Evolutionary conservation across 2,888 invertebrate genomes (phyloP).

Genomic region (Mythimna lalbum): DNA sequence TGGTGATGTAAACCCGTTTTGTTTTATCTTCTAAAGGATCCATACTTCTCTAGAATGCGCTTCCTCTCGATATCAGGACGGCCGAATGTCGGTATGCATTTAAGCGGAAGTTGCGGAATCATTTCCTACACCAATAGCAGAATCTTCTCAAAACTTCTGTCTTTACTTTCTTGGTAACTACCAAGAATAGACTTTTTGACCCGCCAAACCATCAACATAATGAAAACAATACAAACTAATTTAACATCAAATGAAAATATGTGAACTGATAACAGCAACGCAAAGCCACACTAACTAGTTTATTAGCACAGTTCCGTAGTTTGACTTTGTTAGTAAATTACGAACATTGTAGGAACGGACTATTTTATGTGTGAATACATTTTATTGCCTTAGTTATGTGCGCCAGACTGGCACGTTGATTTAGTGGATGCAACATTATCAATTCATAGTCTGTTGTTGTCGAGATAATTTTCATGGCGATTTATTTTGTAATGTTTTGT

Average conservation of each 20-base stretch:
- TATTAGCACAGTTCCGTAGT: conserved; percentile 51
- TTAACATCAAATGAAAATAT: conserved; percentile 23
- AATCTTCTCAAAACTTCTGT: no score
- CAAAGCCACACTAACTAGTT: conserved; percentile 48
- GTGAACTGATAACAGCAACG: conserved; percentile 50
- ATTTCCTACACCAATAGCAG: no score
- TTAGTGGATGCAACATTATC: conserved; percentile 49
- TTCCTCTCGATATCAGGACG: no score
- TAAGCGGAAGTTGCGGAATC: no score
- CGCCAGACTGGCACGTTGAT: conserved; percentile 53
- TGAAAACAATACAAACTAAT: background rate
- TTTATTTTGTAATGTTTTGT: conserved; percentile 11
- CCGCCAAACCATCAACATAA: background rate
- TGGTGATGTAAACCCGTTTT: no score
- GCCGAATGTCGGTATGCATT: no score
- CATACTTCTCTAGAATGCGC: no score
- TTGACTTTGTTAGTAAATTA: conserved; percentile 57
- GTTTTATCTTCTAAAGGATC: no score
- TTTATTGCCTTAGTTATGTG: conserved; percentile 59
- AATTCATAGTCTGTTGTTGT: conserved; percentile 37
- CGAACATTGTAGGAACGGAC: conserved; percentile 44
- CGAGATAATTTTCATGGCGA: conserved; percentile 32
- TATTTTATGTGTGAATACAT: conserved; percentile 61
- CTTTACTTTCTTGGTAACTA: no score
- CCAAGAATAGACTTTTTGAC: background rate